These are phyloP conservation scores for Stigmatopora nigra DNA, from an alignment of 2,113 vertebrate species.

Conservation along the genomic window DNA sequence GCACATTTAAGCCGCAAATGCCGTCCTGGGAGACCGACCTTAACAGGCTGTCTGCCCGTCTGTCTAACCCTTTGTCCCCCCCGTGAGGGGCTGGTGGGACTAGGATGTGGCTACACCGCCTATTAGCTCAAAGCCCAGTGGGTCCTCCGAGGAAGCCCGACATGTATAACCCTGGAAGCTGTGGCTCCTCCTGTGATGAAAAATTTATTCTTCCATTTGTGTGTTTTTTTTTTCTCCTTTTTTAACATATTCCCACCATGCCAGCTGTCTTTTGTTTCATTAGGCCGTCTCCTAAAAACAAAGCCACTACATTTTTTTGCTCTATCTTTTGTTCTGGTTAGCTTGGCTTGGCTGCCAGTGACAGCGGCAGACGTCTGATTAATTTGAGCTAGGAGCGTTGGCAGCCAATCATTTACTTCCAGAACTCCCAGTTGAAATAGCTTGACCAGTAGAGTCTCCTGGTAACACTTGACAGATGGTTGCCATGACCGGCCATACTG, in stretches of 20 bases:
- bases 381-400: no score
- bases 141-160: slow-evolving; percentile 45
- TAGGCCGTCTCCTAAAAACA: slow-evolving; percentile 3
- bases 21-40: slow-evolving; percentile 38
- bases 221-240: slow-evolving; percentile 2
- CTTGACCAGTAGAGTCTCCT: background rate
- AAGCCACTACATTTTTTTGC: background rate
- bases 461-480: background rate
- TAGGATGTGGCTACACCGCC: slow-evolving; percentile 50
- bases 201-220: slow-evolving; percentile 49
- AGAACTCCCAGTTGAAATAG: no score
- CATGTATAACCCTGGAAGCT: slow-evolving; percentile 47
- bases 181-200: slow-evolving; percentile 46
- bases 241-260: background rate
- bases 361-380: no score
- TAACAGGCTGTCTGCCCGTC: slow-evolving; percentile 33
- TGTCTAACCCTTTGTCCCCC: slow-evolving; percentile 35
- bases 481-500: background rate
- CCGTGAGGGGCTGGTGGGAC: slow-evolving; percentile 23
- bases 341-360: no score
- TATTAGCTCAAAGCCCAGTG: slow-evolving; percentile 45
- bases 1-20: slow-evolving; percentile 48
- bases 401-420: no score
- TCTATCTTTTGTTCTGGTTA: background rate
- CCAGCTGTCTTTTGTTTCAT: slow-evolving; percentile 32